These are phyloP conservation scores for Plutomurus gul DNA, from an alignment of 1,140 invertebrate species.

Conservation along the genomic window DNA sequence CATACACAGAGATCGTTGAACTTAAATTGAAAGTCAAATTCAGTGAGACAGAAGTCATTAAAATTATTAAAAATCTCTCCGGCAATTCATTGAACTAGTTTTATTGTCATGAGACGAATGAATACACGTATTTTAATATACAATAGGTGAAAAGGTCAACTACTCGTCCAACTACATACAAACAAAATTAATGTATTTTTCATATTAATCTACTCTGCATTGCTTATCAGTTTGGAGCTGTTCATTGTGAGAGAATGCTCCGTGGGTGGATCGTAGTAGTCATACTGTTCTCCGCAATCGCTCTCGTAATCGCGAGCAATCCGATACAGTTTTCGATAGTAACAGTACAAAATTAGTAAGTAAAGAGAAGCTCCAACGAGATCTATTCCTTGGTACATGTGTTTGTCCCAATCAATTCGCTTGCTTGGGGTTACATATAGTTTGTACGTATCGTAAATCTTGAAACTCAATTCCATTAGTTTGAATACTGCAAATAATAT, in stretches of 20 bases:
- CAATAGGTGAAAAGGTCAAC: too few relatives aligned
- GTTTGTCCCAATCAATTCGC: not conserved
- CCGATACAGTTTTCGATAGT: not conserved
- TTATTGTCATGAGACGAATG: too few relatives aligned
- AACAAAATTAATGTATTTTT: too few relatives aligned
- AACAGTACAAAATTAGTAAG: not conserved
- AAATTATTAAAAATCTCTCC: too few relatives aligned
- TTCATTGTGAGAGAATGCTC: not conserved
- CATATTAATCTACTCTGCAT: not conserved
- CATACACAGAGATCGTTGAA: too few relatives aligned
- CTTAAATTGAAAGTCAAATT: too few relatives aligned
- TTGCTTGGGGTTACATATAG: not conserved
- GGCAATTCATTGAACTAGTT: too few relatives aligned
- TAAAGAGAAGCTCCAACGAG: not conserved
- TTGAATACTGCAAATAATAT: not conserved
- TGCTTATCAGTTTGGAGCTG: not conserved
- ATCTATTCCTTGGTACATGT: constrained; percentile 9
- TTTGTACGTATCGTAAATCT: not conserved
- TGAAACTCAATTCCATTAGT: not conserved
- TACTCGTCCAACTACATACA: too few relatives aligned
- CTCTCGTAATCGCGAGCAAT: not conserved
- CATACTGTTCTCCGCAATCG: constrained; percentile 8
- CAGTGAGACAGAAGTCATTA: too few relatives aligned
- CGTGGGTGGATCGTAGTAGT: not conserved
- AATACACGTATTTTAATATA: too few relatives aligned